phyloP scores from a whole-genome alignment of 2,888 invertebrate genomes.

The Coecobrya sp. region DNA sequence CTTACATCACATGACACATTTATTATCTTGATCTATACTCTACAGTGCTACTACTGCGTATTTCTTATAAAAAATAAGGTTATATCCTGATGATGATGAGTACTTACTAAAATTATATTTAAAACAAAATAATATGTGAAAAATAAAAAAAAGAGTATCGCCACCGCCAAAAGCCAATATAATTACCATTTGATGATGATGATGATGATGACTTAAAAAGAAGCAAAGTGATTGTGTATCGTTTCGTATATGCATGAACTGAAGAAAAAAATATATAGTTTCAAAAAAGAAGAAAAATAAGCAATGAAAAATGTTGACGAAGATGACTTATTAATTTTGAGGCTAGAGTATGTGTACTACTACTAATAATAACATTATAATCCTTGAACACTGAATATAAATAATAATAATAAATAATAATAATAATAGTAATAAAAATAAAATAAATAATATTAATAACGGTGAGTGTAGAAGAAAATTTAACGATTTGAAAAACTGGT shows the following conservation, averaged over 20 bases:
- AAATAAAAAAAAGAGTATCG: background rate
- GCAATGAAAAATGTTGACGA: conserved; percentile 42
- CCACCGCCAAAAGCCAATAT: conserved; percentile 52
- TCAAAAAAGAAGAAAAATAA: conserved; percentile 24
- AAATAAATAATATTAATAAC: conserved; percentile 5
- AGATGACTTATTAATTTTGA: conserved; percentile 77
- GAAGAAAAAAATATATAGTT: conserved; percentile 50
- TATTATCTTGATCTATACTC: conserved; percentile 12
- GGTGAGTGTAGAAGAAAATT: background rate
- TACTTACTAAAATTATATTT: conserved; percentile 3
- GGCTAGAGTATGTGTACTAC: conserved; percentile 42
- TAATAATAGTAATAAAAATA: conserved; percentile 18
- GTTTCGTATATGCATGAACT: conserved; percentile 67
- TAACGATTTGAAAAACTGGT: conserved; percentile 58
- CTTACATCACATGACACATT: background rate
- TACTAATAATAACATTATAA: conserved; percentile 25
- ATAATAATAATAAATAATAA: conserved; percentile 7
- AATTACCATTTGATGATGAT: conserved; percentile 63
- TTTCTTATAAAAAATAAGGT: background rate
- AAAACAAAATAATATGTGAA: background rate
- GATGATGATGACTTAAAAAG: conserved; percentile 57
- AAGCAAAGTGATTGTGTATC: conserved; percentile 66
- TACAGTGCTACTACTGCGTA: conserved; percentile 9
- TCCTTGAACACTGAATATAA: conserved; percentile 59
- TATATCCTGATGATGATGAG: conserved; percentile 1